Percentiles rank a stretch among this genome's conserved stretches.
Evolutionary conservation across 2,113 vertebrate species (phyloP).

Genomic region (Tautogolabrus adspersus): DNA sequence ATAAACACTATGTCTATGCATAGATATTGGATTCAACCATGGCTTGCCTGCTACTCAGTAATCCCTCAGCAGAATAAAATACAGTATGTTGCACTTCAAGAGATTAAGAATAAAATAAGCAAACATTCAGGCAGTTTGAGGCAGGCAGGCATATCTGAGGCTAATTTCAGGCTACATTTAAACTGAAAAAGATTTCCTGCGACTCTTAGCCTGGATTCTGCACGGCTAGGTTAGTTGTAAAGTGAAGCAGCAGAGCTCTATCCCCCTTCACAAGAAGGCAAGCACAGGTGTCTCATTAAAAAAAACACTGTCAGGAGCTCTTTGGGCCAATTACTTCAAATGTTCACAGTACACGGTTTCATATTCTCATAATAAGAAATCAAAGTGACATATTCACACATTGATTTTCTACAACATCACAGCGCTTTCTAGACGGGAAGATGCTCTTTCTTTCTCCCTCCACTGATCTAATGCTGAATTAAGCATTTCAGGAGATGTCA

Average conservation of each 20-base stretch:
- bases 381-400: conserved; percentile 45
- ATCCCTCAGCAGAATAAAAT: not conserved
- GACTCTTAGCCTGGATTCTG: not conserved
- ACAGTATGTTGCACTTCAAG: not conserved
- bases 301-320: conserved; percentile 13
- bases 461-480: conserved; percentile 40
- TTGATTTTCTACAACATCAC: conserved; percentile 32
- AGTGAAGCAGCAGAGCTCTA: conserved; percentile 8
- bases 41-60: not conserved
- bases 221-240: conserved; percentile 1
- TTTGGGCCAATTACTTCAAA: conserved; percentile 37
- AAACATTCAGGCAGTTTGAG: conserved; percentile 1
- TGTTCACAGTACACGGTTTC: conserved; percentile 29
- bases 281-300: conserved; percentile 27
- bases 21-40: no score
- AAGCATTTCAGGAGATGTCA: conserved; percentile 44
- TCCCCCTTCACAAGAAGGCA: conserved; percentile 13
- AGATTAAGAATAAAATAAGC: not conserved
- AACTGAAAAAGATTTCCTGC: conserved; percentile 13
- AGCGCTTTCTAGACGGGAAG: conserved; percentile 11
- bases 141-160: conserved; percentile 14
- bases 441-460: conserved; percentile 21
- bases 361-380: conserved; percentile 51
- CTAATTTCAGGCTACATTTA: conserved; percentile 26
- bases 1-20: no score